Conservation (phyloP, 1,140 invertebrate species). For the Drosophila sucinea region DNA sequence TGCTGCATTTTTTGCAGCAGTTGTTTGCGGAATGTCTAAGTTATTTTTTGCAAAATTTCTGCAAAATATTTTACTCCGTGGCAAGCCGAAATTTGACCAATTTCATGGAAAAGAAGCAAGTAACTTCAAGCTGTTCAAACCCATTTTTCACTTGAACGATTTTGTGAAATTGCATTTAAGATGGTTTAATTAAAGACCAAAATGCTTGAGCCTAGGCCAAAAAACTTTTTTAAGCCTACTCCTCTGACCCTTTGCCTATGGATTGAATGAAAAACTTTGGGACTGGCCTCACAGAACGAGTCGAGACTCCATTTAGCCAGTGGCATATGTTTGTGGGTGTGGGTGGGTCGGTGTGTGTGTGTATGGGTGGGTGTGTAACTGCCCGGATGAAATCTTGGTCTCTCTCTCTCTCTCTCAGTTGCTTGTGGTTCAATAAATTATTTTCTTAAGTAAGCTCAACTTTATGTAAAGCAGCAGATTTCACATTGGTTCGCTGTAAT, state of each 20-base stretch:
- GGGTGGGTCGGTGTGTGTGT: neutral
- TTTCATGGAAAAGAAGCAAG: neutral
- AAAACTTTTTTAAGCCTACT: conserved; percentile 30
- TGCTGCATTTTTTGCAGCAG: conserved; percentile 8
- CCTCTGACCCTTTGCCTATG: neutral
- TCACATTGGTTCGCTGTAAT: conserved; percentile 58
- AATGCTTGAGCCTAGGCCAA: conserved; percentile 29
- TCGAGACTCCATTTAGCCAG: neutral
- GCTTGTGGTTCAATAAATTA: conserved; percentile 70
- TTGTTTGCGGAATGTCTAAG: neutral
- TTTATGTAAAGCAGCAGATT: conserved; percentile 73
- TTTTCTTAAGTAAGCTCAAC: conserved; percentile 77
- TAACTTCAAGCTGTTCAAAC: conserved; percentile 31
- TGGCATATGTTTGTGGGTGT: neutral
- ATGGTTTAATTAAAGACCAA: conserved; percentile 65
- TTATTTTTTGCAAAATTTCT: neutral
- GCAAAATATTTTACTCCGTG: neutral
- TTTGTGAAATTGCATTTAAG: conserved; percentile 59
- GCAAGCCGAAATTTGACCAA: conserved; percentile 18
- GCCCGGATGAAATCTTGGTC: conserved; percentile 32
- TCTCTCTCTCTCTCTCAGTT: conserved; percentile 23
- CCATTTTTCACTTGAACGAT: conserved; percentile 54
- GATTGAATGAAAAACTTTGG: neutral
- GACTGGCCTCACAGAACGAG: neutral
- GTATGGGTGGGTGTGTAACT: conserved; percentile 14